Conservation (phyloP, 2,113 vertebrate genomes). For the Mola mola region DNA sequence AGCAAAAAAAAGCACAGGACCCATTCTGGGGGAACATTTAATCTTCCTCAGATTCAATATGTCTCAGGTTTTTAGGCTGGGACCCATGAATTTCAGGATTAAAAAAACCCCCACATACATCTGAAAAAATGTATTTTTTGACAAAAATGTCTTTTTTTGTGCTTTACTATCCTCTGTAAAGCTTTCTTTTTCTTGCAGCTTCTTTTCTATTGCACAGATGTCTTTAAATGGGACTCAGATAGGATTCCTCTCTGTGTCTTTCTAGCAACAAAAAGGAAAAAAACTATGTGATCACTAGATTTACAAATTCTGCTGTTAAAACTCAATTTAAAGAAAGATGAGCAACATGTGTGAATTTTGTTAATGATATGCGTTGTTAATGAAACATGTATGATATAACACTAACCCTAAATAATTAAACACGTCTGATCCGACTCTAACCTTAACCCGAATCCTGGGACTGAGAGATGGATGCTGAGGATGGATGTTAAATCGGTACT, state of each 20-base stretch:
- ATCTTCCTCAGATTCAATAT: constrained; percentile 74
- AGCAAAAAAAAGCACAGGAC: constrained; percentile 58
- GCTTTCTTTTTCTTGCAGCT: constrained; percentile 22
- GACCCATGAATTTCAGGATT: constrained; percentile 43
- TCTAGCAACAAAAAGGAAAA: constrained; percentile 26
- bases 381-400: too few relatives aligned
- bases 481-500: too few relatives aligned
- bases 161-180: constrained; percentile 48
- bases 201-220: constrained; percentile 25
- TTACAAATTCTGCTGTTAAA: constrained; percentile 27
- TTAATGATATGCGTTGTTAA: too few relatives aligned
- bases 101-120: constrained; percentile 45
- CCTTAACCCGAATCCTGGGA: too few relatives aligned
- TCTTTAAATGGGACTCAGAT: constrained; percentile 37
- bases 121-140: constrained; percentile 42
- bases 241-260: constrained; percentile 26
- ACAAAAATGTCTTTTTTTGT: constrained; percentile 63
- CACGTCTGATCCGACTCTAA: too few relatives aligned
- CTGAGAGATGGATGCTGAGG: too few relatives aligned
- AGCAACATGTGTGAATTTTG: background rate
- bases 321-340: constrained; percentile 7
- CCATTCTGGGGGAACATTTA: constrained; percentile 70
- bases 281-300: constrained; percentile 31
- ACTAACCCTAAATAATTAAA: too few relatives aligned
- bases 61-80: constrained; percentile 64